Conservation (phyloP, 64 coral and sea anemone species). For the Actinia equina region DNA sequence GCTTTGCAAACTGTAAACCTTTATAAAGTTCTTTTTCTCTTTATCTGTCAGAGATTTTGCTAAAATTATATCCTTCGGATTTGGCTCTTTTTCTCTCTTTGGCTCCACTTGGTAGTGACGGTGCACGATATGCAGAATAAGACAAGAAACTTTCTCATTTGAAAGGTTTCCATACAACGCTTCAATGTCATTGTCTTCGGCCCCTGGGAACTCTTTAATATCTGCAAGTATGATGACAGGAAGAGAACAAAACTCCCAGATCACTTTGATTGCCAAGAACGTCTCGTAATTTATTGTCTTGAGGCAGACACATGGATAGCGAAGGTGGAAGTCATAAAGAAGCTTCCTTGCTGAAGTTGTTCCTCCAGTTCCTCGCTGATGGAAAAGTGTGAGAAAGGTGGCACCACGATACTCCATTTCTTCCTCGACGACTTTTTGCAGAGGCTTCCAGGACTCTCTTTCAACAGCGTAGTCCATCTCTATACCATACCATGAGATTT, state of each 20-base stretch:
- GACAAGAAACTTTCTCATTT: slow-evolving; percentile 54
- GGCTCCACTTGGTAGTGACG: neutral
- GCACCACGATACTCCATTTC: slow-evolving; percentile 30
- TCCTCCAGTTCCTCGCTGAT: slow-evolving; percentile 66
- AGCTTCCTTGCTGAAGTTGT: slow-evolving; percentile 60
- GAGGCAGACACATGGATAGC: slow-evolving; percentile 60
- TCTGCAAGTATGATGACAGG: slow-evolving; percentile 51
- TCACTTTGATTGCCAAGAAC: slow-evolving; percentile 31
- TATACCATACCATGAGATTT: slow-evolving; percentile 70
- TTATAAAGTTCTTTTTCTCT: slow-evolving; percentile 2
- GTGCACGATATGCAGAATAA: slow-evolving; percentile 35
- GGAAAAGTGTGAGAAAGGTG: slow-evolving; percentile 14
- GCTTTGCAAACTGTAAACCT: slow-evolving; percentile 49
- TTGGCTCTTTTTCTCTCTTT: neutral
- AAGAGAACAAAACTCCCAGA: slow-evolving; percentile 49
- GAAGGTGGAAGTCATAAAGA: slow-evolving; percentile 43
- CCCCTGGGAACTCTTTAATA: slow-evolving; percentile 18
- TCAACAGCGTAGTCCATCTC: slow-evolving; percentile 55
- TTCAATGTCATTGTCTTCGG: slow-evolving; percentile 31
- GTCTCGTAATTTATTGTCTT: slow-evolving; percentile 37
- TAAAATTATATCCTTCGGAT: neutral
- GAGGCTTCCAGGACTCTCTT: slow-evolving; percentile 26
- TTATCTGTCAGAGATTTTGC: neutral
- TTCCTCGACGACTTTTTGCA: slow-evolving; percentile 14
- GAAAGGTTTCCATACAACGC: slow-evolving; percentile 43